Conservation (phyloP, 2,888 invertebrate species). For the Orthosia cruda region DNA sequence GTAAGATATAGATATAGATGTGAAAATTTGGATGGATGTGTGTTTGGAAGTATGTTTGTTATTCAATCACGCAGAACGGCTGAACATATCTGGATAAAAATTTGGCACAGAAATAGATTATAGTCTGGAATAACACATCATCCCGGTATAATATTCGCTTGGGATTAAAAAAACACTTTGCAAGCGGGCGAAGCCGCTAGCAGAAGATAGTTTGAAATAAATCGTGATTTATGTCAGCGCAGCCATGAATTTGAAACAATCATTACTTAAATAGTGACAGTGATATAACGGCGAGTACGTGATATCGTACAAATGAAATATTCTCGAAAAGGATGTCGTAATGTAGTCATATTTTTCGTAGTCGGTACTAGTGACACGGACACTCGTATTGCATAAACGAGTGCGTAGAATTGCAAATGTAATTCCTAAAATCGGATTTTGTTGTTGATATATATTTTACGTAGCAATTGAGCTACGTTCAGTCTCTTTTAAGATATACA, state of each 20-base stretch:
- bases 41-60: no score
- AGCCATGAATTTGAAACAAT: slow-evolving; percentile 40
- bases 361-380: slow-evolving; percentile 5
- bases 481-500: not conserved
- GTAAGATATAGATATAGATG: no score
- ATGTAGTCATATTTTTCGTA: slow-evolving; percentile 23
- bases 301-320: slow-evolving; percentile 19
- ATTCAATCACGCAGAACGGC: no score
- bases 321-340: slow-evolving; percentile 35
- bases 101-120: no score
- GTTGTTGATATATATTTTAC: not conserved
- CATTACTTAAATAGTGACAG: slow-evolving; percentile 34
- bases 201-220: slow-evolving; percentile 8
- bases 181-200: no score
- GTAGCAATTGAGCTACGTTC: not conserved
- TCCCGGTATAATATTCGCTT: not conserved
- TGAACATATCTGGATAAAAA: no score
- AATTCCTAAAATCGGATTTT: not conserved
- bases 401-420: not conserved
- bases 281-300: slow-evolving; percentile 51
- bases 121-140: no score
- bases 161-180: not conserved
- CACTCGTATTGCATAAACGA: slow-evolving; percentile 8
- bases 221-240: slow-evolving; percentile 39
- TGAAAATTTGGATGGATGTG: no score